Percentiles rank a stretch among this genome's conserved stretches.
These are phyloP conservation scores for Eupithecia tripunctaria DNA, from an alignment of 2,888 invertebrate species.

Conservation along the genomic window DNA sequence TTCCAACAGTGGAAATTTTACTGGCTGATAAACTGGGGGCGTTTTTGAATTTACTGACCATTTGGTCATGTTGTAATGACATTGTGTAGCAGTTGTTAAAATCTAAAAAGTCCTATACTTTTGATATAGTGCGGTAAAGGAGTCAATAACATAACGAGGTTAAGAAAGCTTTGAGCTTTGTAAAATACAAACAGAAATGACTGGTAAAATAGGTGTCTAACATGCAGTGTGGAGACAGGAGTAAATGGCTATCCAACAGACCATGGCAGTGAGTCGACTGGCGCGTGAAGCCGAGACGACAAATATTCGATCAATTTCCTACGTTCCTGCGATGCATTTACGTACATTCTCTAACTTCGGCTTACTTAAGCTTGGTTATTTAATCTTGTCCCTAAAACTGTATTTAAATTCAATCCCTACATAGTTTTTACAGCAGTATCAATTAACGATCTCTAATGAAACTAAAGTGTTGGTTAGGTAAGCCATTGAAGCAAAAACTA, in stretches of 20 bases:
- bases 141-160: not conserved
- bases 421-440: not conserved
- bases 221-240: not conserved
- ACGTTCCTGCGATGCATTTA: not conserved
- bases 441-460: not conserved
- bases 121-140: not conserved
- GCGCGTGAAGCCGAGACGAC: conserved; percentile 5
- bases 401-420: not conserved
- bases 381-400: not conserved
- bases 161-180: not conserved
- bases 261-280: conserved; percentile 17
- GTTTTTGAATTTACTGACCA: not conserved
- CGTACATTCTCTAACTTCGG: not conserved
- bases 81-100: not conserved
- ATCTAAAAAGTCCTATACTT: not conserved
- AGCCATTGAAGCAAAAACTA: not conserved
- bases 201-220: not conserved
- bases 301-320: conserved; percentile 9
- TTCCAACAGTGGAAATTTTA: not conserved
- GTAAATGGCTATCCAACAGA: conserved; percentile 10
- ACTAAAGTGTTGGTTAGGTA: not conserved
- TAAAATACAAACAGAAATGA: not conserved
- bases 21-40: not conserved
- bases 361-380: not conserved
- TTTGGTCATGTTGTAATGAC: not conserved